Percentiles rank a stretch among this genome's conserved stretches.
Conservation (phyloP, 2,797 vertebrate genomes). For the Syncerus caffer region DNA sequence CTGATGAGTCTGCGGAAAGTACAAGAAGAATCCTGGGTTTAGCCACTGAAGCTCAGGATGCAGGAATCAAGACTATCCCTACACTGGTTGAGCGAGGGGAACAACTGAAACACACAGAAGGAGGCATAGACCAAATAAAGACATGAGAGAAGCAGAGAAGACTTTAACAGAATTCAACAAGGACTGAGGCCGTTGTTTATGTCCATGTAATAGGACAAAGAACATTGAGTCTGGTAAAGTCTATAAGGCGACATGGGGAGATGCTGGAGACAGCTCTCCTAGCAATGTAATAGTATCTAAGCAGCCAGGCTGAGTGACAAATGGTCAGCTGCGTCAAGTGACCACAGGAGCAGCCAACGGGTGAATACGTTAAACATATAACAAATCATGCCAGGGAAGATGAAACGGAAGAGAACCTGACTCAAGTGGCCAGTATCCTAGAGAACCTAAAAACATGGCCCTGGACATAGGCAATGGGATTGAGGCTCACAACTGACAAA, state of each 20-base stretch:
- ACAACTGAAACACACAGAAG: conserved; percentile 90
- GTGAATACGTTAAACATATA: conserved; percentile 91
- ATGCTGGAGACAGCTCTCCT: conserved; percentile 77
- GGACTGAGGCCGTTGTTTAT: conserved; percentile 96
- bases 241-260: conserved; percentile 85
- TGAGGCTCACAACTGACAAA: conserved; percentile 92
- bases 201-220: conserved; percentile 59
- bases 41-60: conserved; percentile 93
- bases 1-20: conserved; percentile 98
- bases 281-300: conserved; percentile 85
- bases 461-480: conserved; percentile 95
- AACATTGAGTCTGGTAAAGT: not conserved
- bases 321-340: conserved; percentile 83
- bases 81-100: conserved; percentile 97
- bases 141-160: conserved; percentile 95
- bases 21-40: conserved; percentile 94
- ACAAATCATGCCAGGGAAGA: conserved; percentile 96
- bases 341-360: conserved; percentile 81
- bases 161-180: conserved; percentile 96
- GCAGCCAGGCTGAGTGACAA: conserved; percentile 86
- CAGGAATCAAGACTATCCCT: conserved; percentile 91
- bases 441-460: conserved; percentile 94
- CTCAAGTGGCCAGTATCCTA: conserved; percentile 91
- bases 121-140: conserved; percentile 98
- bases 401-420: conserved; percentile 97